phyloP scores from a whole-genome alignment of 2,888 invertebrate species.

The Drosophila picticornis region DNA sequence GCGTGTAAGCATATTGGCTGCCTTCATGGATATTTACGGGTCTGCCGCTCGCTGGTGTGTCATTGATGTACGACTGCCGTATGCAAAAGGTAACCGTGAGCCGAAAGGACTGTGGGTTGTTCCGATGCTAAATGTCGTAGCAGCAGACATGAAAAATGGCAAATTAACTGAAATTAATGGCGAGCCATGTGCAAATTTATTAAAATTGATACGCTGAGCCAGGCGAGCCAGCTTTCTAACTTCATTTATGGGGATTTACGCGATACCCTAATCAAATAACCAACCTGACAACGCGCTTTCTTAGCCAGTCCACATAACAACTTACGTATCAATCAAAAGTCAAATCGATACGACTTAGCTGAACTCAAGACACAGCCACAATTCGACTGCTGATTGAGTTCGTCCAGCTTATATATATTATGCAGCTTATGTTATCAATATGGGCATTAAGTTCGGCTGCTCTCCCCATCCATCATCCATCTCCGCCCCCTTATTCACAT shows the following conservation, averaged over 20 bases:
- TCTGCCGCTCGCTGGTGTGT: constrained; percentile 52
- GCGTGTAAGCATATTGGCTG: constrained; percentile 79
- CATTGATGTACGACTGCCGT: constrained; percentile 73
- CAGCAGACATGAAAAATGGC: constrained; percentile 73
- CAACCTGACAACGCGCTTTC: constrained; percentile 42
- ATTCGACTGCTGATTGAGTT: constrained; percentile 51
- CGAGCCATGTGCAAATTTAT: constrained; percentile 73
- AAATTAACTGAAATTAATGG: constrained; percentile 80
- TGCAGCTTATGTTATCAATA: constrained; percentile 77
- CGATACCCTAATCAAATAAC: constrained; percentile 53
- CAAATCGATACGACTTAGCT: constrained; percentile 75
- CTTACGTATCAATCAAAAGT: constrained; percentile 74
- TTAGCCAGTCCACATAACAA: constrained; percentile 36
- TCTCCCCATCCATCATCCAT: constrained; percentile 5
- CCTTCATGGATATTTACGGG: constrained; percentile 70
- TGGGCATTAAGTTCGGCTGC: constrained; percentile 56
- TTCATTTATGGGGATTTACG: constrained; percentile 74
- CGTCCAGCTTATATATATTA: constrained; percentile 63
- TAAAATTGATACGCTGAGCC: constrained; percentile 74
- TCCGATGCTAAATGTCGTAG: constrained; percentile 57
- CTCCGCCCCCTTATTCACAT: constrained; percentile 23
- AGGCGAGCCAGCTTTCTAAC: constrained; percentile 63
- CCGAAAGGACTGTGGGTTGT: constrained; percentile 2
- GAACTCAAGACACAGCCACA: constrained; percentile 30
- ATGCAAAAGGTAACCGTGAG: constrained; percentile 52